Base-by-base conservation (phyloP, 2,797 vertebrate species). In the Fundulus diaphanus region DNA sequence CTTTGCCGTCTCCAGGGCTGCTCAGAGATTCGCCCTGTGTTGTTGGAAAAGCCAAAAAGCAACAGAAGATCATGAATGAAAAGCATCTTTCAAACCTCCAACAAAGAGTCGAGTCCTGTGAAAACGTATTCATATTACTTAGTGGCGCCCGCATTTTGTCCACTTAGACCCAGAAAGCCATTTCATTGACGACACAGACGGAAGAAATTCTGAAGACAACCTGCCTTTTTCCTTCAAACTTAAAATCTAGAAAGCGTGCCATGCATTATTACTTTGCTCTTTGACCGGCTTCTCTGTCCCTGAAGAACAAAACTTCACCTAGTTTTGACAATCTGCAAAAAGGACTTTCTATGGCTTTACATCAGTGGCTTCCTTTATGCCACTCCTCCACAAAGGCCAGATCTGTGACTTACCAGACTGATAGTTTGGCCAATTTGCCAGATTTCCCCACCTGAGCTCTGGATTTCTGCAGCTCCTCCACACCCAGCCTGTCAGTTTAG, bases 1-100 rank as follows among this genome's bases (percentile, higher is more conserved):
- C 97, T 95, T 97, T 97, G 54, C 96, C 93, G 87, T 99, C 98
- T 79, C 91, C 95, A n/a, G 96, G 92, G 76, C 96, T 94, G 20
- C 96, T 96, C 73, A 97, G 86, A 74, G 95, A 89, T 12, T 93
- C 94, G 54, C 94, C 94, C 95, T 96, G 90, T 56, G 54, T 51
- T 2, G 33, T 29, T 24, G 6, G 42, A 11, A 29, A 59, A 2
- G 22, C 4, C 9, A 37, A 65, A 22, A 49, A 66, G 11, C 13
- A 68, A 24, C 48, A 76, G 29, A 69, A 7, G 22, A 7, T 3
- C 5, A 12, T 40, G 0, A 57, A 66, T 5, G n/a, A 61, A 37
- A 1, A 46, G 63, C 6, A n/a, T 13, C 8, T 31, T 12, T 0
- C 24, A 54, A 33, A 66, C 29, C 35, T 65, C 20, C 35, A 48